Evolutionary conservation across 2,888 invertebrate genomes (phyloP).

Genomic region (Pristionchus exspectatus): DNA sequence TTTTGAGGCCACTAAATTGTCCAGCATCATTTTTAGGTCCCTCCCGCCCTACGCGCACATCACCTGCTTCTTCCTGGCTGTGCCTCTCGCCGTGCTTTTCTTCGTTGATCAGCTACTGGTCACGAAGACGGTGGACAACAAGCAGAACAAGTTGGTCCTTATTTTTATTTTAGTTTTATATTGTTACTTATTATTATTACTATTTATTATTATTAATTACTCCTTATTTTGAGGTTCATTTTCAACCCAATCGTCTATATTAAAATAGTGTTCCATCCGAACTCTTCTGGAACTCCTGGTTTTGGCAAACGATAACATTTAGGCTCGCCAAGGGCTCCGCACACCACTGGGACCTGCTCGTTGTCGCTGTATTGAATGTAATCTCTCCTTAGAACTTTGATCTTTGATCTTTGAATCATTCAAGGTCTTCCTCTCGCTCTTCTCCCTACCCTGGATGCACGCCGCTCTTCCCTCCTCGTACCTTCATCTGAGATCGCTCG

Average conservation of each 20-base stretch:
- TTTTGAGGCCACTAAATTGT: no score
- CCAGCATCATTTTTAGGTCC: background rate
- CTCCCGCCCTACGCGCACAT: conserved; percentile 62
- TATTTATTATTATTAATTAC: no score
- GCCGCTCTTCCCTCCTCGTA: conserved; percentile 83
- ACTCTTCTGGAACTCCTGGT: background rate
- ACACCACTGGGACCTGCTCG: conserved; percentile 83
- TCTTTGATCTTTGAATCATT: conserved; percentile 59
- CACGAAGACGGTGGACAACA: conserved; percentile 83
- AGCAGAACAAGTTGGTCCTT: conserved; percentile 82
- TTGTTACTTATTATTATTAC: no score
- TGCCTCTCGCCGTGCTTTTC: conserved; percentile 82
- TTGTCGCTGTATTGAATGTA: conserved; percentile 82
- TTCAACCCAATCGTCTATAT: no score
- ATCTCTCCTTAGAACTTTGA: background rate
- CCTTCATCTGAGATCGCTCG: conserved; percentile 82
- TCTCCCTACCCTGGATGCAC: conserved; percentile 83
- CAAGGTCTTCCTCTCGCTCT: conserved; percentile 80
- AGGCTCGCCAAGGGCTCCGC: conserved; percentile 83
- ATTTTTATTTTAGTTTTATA: no score
- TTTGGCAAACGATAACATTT: background rate
- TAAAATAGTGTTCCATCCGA: no score
- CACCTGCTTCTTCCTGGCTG: conserved; percentile 82
- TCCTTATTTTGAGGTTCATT: no score
- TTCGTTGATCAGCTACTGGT: conserved; percentile 84